Base-by-base conservation (phyloP, 1,140 invertebrate species). In the Drosophila kikkawai region DNA sequence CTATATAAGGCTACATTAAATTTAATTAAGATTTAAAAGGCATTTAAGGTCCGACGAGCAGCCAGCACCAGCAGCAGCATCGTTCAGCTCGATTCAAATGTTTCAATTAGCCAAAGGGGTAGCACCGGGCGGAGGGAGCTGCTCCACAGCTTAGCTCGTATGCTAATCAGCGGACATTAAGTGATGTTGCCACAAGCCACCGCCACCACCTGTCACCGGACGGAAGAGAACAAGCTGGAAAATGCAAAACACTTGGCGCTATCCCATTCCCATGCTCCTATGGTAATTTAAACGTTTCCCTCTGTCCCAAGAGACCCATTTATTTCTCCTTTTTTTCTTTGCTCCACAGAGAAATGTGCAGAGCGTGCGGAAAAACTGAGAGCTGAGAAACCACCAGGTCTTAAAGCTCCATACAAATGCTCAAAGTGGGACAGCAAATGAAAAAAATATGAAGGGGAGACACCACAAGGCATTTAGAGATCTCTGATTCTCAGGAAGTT, bases 101-200 rank as follows among this genome's bases (percentile, higher is more conserved):
- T 79, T 86, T 79, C 82, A 86, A 82, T 88, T 82, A 76, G 67
- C 29, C 32, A 17, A 41, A 19, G 42, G 37, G 29, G 47, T 9
- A 37, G 19, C n/a, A 9, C 6, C 32, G 7, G 13, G 32, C 29
- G 42, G n/a, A 13, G 57, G n/a, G 13, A 47, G n/a, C 17, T 57
- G 37, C 32, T 19, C 34, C 48, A 39, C 70, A 51, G 41, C 58
- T 45, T 45, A 47, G 37, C 73, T 84, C 50, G 64, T 61, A 82
- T 86, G 83, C 83, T 86, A 87, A 86, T 86, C 83, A 87, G 84
- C 53, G 80, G 67, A 57, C 71, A 80, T 83, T 87, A 87, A 82
- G 57, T 79, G 80, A 68, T 60, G 71, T 61, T 69, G 68, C 68
- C 64, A 59, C 37, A 55, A 51, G 36, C 48, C 66, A 39, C 53